Conservation (phyloP, 2,797 vertebrate species). For the Cirrhinus mrigala region DNA sequence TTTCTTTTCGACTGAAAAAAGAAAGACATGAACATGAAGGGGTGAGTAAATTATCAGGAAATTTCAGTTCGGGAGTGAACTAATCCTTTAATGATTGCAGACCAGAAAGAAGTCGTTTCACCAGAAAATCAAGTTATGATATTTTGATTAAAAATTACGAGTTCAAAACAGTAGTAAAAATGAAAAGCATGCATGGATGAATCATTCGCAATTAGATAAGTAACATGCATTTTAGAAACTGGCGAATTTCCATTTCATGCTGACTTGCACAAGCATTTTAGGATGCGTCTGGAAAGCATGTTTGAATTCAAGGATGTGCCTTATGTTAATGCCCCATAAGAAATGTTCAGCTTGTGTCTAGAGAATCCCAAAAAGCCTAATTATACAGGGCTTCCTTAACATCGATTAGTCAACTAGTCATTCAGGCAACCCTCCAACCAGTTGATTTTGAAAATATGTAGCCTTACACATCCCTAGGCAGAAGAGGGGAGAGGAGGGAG, state of each 20-base stretch:
- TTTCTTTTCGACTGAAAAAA: too few relatives aligned
- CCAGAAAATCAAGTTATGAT: not conserved
- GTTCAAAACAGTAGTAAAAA: not conserved
- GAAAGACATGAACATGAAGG: too few relatives aligned
- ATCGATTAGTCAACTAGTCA: slow-evolving; percentile 17
- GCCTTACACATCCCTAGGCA: not conserved
- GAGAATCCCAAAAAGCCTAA: slow-evolving; percentile 18
- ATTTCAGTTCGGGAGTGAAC: too few relatives aligned
- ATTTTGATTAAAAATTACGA: not conserved
- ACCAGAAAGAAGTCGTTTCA: not conserved
- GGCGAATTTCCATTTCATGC: not conserved
- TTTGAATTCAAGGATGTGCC: not conserved
- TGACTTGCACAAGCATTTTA: not conserved
- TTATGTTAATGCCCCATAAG: not conserved
- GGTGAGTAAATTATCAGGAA: too few relatives aligned
- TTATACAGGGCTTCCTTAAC: slow-evolving; percentile 11
- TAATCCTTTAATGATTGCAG: too few relatives aligned
- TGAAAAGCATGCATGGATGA: not conserved
- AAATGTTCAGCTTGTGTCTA: not conserved
- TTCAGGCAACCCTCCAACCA: slow-evolving; percentile 5
- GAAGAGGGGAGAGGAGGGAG: not conserved
- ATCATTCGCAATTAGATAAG: slow-evolving; percentile 4
- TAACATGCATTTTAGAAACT: not conserved
- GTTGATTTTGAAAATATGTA: not conserved
- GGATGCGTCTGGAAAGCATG: not conserved